These are phyloP conservation scores for Crocallis elinguaria DNA, from an alignment of 2,888 invertebrate species.

Conservation along the genomic window DNA sequence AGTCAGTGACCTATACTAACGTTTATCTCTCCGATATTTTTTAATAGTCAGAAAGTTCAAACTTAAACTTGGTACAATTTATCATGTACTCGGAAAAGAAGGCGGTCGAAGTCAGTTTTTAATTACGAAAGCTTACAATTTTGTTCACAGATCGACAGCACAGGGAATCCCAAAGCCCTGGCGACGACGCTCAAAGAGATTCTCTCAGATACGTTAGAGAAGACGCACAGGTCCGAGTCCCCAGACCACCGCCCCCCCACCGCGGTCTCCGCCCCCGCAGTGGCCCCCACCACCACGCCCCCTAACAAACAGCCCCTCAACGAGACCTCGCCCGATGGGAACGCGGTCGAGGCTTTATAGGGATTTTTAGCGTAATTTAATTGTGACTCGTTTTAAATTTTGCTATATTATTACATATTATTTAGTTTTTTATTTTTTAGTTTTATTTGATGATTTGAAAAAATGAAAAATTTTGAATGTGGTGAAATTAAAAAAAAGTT, in stretches of 20 bases:
- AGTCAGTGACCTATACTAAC: too few relatives aligned
- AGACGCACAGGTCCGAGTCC: constrained; percentile 47
- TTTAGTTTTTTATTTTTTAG: constrained; percentile 10
- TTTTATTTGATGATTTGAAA: neutral
- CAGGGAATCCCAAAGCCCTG: constrained; percentile 69
- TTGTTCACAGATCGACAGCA: constrained; percentile 66
- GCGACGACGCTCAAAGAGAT: constrained; percentile 73
- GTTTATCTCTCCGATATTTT: too few relatives aligned
- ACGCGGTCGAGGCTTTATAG: constrained; percentile 21
- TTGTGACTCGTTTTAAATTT: constrained; percentile 49
- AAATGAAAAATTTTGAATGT: too few relatives aligned
- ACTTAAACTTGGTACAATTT: too few relatives aligned
- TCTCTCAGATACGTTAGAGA: constrained; percentile 70
- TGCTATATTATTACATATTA: constrained; percentile 47
- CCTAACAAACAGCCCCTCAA: constrained; percentile 3
- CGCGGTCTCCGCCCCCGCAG: constrained; percentile 49
- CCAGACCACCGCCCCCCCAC: constrained; percentile 38
- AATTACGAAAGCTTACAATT: neutral
- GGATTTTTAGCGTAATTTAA: constrained; percentile 46
- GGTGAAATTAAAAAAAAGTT: too few relatives aligned
- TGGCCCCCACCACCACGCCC: constrained; percentile 16
- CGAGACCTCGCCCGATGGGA: neutral
- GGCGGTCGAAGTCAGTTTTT: neutral
- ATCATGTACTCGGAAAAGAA: too few relatives aligned
- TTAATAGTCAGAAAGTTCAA: too few relatives aligned